phyloP scores from a whole-genome alignment of 92 coral and sea anemone genomes.

The Epizoanthus fatuus region DNA sequence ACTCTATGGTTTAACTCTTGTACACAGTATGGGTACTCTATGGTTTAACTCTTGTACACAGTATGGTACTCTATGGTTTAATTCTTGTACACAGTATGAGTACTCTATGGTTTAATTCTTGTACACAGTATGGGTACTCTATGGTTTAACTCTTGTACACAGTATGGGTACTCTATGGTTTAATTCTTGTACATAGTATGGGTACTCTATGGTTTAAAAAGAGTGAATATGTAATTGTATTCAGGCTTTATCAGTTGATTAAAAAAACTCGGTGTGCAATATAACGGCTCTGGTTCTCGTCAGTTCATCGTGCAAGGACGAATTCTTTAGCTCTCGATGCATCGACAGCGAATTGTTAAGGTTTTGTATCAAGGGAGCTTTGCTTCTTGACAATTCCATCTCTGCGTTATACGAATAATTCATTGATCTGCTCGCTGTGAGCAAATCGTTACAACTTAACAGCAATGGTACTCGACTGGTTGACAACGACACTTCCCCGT shows the following conservation, averaged over 20 bases:
- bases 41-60: no score
- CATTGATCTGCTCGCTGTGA: not conserved
- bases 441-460: not conserved
- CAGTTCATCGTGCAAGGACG: constrained; percentile 35
- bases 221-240: not conserved
- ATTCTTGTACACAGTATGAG: no score
- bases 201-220: no score
- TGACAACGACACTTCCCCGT: constrained; percentile 14
- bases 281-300: constrained; percentile 5
- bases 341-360: constrained; percentile 1
- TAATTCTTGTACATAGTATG: no score
- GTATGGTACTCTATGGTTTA: no score
- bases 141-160: no score
- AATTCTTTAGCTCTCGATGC: not conserved
- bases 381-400: not conserved
- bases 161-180: no score
- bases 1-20: no score
- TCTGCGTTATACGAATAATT: not conserved
- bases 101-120: no score
- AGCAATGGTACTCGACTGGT: constrained; percentile 18
- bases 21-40: no score
- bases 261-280: constrained; percentile 1
- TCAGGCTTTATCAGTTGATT: not conserved
- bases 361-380: not conserved
- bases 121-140: no score